Base-by-base conservation (phyloP, 2,888 invertebrate species). In the Mythimna vitellina region DNA sequence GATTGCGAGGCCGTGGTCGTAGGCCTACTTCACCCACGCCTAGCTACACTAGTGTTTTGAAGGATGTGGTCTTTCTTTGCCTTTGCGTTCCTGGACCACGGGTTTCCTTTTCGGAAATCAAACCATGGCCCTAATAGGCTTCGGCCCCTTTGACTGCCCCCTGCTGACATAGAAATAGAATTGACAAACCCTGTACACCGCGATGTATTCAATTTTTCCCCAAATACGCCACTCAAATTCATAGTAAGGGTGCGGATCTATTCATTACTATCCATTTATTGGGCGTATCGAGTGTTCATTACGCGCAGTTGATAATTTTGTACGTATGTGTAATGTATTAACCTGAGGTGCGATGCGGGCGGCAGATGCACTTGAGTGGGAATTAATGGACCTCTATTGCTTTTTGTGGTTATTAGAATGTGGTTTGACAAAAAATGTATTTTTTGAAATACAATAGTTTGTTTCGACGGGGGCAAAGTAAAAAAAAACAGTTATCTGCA, bases 271-370 rank as follows among this genome's bases (percentile, higher is more conserved):
- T 82, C 73, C 71, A 80, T 84, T 88, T 86, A 89, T 87, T 86
- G 82, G 76, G 82, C 80, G 85, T 82, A 86, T 88, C 82, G 83
- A 84, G 85, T 84, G 84, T 82, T 83, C 84, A 87, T 89, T 86
- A 70, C 69, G 70, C 32, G 68, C 68, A 42, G 70, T 67, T 67
- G 64, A 75, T 83, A 73, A 82, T 67, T 82, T 67, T 78, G 69
- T 71, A 49, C 61, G 51, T 9, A 65, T 60, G 58, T 79, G 62
- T 65, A 62, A 70, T 73, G 65, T 69, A 62, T 71, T 75, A 70
- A 65, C 56, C 29, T 66, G 75, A 85, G 82, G 83, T 83, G 87
- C 72, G 78, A 92, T 92, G 92, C 92, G 92, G 92, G 92, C 78
- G 89, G 85, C 92, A 92, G 92, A 92, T 92, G 92, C 38, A 54